Base-by-base conservation (phyloP, 2,797 vertebrate species). In the Gorsachius magnificus region DNA sequence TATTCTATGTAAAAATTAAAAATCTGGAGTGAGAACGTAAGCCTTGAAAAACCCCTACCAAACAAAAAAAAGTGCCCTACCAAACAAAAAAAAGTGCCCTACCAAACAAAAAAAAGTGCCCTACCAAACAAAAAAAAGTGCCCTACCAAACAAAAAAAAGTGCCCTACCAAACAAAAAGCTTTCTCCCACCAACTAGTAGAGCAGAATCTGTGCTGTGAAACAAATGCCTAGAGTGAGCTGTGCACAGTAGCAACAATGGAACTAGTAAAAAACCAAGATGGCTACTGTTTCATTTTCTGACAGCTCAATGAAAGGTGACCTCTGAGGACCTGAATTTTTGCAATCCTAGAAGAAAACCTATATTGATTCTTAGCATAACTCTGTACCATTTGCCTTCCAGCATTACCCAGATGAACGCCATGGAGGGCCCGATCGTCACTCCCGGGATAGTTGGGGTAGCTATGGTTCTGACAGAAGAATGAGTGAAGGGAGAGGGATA, bases 321-420 rank as follows among this genome's bases (percentile, higher is more conserved):
- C 8, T n/a, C 21, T 12, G 66, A 53, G n/a, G 36, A 70, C 36
- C 22, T 53, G 31, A 2, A 7, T 6, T 11, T 69, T 36, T 83
- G 19, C 58, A 41, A 1, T 63, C 22, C 9, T 46, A 0, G 28
- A 5, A 56, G 33, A 15, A 58, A 61, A 6, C 7, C 6, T 18
- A 5, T 18, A 7, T 9, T 60, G 50, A 1, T n/a, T 51, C 17
- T 46, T 25, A 4, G 12, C 25, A 0, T 17, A 21, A 63, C 4
- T 31, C 29, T 56, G 26, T 28, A 46, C 51, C 11, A 2, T 69
- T 80, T 95, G 54, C 76, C 68, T 90, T 95, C 6, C 95, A 99
- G 99, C 98, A 99, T 95, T 99, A 99, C 83, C 97, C 98, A 3
- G 99, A 98, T 0, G 98, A 99, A n/a, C 97, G 98, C 48, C 98